Evolutionary conservation across 2,113 vertebrate genomes (phyloP).

Genomic region (Epinephelus moara): DNA sequence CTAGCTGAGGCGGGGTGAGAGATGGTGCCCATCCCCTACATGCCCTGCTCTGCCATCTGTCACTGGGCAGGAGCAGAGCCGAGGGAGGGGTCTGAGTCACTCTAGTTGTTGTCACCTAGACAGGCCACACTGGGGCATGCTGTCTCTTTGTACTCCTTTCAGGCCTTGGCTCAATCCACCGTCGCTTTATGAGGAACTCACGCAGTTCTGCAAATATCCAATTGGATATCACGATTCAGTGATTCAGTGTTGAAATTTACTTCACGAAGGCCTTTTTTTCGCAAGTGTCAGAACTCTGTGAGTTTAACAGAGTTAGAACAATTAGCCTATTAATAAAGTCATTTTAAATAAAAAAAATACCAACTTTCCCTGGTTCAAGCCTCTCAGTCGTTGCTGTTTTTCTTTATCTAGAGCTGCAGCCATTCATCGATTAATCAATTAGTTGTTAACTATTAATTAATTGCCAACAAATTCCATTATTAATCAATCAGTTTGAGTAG

Average conservation of each 20-base stretch:
- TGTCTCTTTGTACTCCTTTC: constrained; percentile 69
- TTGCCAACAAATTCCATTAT: no score
- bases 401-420: neutral
- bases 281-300: neutral
- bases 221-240: constrained; percentile 10
- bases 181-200: constrained; percentile 20
- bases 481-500: no score
- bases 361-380: neutral
- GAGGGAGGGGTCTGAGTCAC: constrained; percentile 75
- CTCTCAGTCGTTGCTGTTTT: neutral
- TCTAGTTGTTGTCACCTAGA: constrained; percentile 73
- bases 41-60: constrained; percentile 83
- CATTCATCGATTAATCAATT: no score
- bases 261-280: neutral
- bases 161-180: constrained; percentile 39
- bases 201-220: constrained; percentile 13
- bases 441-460: no score
- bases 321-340: constrained; percentile 17
- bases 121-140: constrained; percentile 65
- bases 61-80: constrained; percentile 73
- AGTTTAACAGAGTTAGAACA: neutral
- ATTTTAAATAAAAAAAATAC: constrained; percentile 8
- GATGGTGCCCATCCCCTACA: constrained; percentile 78
- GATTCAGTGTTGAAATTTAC: neutral
- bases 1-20: constrained; percentile 72